Evolutionary conservation across 2,113 vertebrate species (phyloP).

Genomic region (Illadopsis cleaveri): DNA sequence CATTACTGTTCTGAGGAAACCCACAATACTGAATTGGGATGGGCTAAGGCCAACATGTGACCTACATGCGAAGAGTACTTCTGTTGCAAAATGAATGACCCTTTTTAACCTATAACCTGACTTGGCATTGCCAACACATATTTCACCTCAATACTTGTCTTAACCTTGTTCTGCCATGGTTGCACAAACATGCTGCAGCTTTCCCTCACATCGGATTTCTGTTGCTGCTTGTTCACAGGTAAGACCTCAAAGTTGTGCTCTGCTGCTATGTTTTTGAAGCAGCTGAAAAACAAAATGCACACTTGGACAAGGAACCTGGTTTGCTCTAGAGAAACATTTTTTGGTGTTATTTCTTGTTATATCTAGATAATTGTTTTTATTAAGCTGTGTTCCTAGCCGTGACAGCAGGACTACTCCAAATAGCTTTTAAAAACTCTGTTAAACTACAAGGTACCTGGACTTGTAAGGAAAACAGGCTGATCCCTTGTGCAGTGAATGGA

Average conservation of each 20-base stretch:
- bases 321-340: neutral
- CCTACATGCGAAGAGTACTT: neutral
- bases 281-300: neutral
- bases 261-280: neutral
- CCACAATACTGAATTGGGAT: neutral
- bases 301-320: neutral
- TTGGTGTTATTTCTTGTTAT: neutral
- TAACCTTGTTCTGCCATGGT: neutral
- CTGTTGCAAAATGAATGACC: neutral
- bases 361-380: neutral
- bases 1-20: neutral
- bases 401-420: neutral
- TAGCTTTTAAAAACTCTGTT: neutral
- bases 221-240: neutral
- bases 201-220: neutral
- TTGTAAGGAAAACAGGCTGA: neutral
- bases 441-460: neutral
- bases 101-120: neutral
- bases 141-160: neutral
- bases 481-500: neutral
- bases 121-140: neutral
- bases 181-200: neutral
- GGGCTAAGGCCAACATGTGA: neutral
- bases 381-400: neutral
- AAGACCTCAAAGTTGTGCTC: neutral